phyloP scores from a whole-genome alignment of 2,113 vertebrate species.

The Pao palembangensis region DNA sequence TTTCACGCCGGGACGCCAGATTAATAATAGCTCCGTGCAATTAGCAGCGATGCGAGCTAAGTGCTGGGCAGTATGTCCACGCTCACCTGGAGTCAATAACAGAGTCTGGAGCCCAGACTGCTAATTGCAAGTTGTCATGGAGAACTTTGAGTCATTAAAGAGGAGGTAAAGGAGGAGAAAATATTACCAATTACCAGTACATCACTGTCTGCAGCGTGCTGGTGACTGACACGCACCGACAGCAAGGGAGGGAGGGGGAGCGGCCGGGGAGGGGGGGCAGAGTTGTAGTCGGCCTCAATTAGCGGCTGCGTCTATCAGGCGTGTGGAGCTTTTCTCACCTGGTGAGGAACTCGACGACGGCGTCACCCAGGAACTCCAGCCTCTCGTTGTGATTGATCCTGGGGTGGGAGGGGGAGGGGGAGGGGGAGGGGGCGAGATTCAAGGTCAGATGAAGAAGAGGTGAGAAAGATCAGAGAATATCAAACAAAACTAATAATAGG shows the following conservation, averaged over 20 bases:
- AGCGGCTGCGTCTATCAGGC: slow-evolving; percentile 42
- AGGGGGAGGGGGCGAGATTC: neutral
- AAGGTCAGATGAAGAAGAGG: slow-evolving; percentile 20
- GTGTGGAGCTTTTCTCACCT: slow-evolving; percentile 76
- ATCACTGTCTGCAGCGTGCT: slow-evolving; percentile 41
- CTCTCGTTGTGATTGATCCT: slow-evolving; percentile 99
- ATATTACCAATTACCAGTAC: slow-evolving; percentile 62
- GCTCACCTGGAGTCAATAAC: slow-evolving; percentile 63
- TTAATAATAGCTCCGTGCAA: slow-evolving; percentile 62
- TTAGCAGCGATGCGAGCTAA: slow-evolving; percentile 54
- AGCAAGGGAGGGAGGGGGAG: slow-evolving; percentile 1
- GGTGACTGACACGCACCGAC: slow-evolving; percentile 15
- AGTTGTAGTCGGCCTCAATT: slow-evolving; percentile 53
- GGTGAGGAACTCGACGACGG: slow-evolving; percentile 98
- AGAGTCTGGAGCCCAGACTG: slow-evolving; percentile 49
- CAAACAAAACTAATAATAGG: too few relatives aligned
- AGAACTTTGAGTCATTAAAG: slow-evolving; percentile 49
- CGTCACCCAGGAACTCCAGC: slow-evolving; percentile 97
- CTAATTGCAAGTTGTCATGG: slow-evolving; percentile 74
- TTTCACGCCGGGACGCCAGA: slow-evolving; percentile 15
- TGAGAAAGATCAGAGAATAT: slow-evolving; percentile 17
- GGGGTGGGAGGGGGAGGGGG: neutral
- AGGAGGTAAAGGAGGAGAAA: neutral
- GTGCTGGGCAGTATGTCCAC: slow-evolving; percentile 31
- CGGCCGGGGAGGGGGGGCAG: neutral